phyloP scores from a whole-genome alignment of 2,113 vertebrate genomes.

The Lophius piscatorius region DNA sequence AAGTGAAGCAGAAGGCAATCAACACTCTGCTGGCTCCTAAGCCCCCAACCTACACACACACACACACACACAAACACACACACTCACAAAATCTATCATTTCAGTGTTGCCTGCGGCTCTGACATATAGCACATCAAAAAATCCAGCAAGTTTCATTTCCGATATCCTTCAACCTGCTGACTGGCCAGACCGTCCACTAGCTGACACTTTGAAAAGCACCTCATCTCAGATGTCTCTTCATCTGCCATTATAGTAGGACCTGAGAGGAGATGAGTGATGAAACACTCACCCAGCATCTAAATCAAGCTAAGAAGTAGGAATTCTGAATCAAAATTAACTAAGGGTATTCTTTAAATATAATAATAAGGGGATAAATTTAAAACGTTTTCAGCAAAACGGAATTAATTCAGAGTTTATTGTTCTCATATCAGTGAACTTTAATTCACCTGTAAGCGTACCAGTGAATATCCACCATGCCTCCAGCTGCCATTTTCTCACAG shows the following conservation, averaged over 20 bases:
- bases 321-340: no score
- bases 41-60: slow-evolving; percentile 39
- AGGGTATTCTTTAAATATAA: no score
- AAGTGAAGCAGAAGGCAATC: slow-evolving; percentile 56
- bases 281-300: no score
- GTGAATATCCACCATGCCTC: background rate
- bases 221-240: slow-evolving; percentile 28
- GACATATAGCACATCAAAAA: slow-evolving; percentile 77
- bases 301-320: no score
- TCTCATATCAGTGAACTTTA: slow-evolving; percentile 11
- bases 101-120: slow-evolving; percentile 74
- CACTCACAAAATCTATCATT: slow-evolving; percentile 57
- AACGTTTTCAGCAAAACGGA: no score
- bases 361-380: no score
- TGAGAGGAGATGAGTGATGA: slow-evolving; percentile 27
- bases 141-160: slow-evolving; percentile 66
- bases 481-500: slow-evolving; percentile 14
- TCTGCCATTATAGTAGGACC: slow-evolving; percentile 19
- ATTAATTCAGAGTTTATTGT: background rate
- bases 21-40: slow-evolving; percentile 52
- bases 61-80: slow-evolving; percentile 19
- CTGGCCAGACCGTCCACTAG: slow-evolving; percentile 60
- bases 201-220: slow-evolving; percentile 65
- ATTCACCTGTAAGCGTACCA: slow-evolving; percentile 22
- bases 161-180: slow-evolving; percentile 67